These are phyloP conservation scores for Salmo trutta DNA, from an alignment of 2,797 vertebrate species.

Conservation along the genomic window DNA sequence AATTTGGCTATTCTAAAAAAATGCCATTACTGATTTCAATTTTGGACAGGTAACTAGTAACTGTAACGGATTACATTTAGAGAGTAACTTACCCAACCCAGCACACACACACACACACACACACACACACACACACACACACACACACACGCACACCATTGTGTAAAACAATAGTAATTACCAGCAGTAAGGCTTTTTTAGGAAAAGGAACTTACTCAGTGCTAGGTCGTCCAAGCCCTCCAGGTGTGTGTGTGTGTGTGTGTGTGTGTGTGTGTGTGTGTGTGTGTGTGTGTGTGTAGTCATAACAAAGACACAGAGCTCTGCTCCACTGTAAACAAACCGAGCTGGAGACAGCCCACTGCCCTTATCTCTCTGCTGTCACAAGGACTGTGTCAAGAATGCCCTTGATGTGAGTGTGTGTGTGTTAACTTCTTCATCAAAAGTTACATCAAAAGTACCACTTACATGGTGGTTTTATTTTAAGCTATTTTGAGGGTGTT, in stretches of 20 bases:
- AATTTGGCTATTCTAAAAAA: too few species aligned
- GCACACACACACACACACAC: too few species aligned
- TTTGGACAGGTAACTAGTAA: too few species aligned
- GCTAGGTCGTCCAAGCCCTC: background rate
- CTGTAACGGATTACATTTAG: too few species aligned
- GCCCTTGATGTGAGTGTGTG: background rate
- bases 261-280: background rate
- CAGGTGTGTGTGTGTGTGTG: background rate
- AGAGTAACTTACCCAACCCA: too few species aligned
- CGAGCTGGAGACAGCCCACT: constrained; percentile 13
- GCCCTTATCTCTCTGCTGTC: constrained; percentile 26
- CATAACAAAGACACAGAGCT: constrained; percentile 23
- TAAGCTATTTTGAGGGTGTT: background rate
- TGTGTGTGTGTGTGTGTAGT: constrained; percentile 23
- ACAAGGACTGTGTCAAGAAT: background rate
- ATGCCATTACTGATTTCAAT: too few species aligned
- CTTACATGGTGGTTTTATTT: background rate
- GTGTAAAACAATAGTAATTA: background rate
- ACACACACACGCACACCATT: too few species aligned
- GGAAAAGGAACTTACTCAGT: background rate
- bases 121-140: too few species aligned
- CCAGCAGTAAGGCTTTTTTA: background rate
- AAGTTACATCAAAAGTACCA: background rate
- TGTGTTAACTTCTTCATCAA: background rate
- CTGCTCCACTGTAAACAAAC: constrained; percentile 20